Evolutionary conservation across 1,140 invertebrate species (phyloP), one percentile per base, ranked within the genome.

Genomic region (Conus betulinus): DNA sequence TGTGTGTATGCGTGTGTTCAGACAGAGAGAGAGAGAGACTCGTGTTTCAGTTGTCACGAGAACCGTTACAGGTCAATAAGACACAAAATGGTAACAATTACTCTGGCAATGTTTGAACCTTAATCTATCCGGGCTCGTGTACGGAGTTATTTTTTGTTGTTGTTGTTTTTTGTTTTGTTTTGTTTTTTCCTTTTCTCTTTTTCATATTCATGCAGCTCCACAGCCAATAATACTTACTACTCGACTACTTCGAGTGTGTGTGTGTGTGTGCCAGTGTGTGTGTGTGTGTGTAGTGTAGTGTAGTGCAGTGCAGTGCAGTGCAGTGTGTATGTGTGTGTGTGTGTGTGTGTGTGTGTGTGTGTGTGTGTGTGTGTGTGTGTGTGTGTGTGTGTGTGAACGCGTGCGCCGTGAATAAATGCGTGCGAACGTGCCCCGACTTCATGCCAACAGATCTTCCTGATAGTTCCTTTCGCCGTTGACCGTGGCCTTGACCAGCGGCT

Each of bases 401-500:
- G 60, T 63, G 60, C 60, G 60, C 60, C 10, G 17, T 20, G 60
- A 11, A 20, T 20, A 20, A 11, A 20, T 63, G 60, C 60, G 60
- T 63, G 60, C 17, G 60, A 2, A 83, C 17, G 25, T 1, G 81
- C 51, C 20, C 5, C 5, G 51, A 82, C 23, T 23, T 83, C 55
- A 51, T 25, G 20, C 51, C 17, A 55, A 83, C 20, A 51, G 55
- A 27, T 83, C 55, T 15, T 23, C 55, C 23, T 8, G 23, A 51
- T 23, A 55, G 23, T 23, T 23, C 51, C 23, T 51, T 23, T 83
- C 25, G 15, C 79, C 79, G 27, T 82, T 82, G 20, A 51, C 13
- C 6, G 55, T 23, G 23, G 55, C 51, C 55, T 83, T 53, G n/a
- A 83, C 81, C 23, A 93, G 84, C 23, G 92, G 92, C 89, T 93